Evolutionary conservation across 2,888 invertebrate genomes (phyloP), one percentile per base, ranked within the genome.

Genomic region (Aspidiotus rigidus): DNA sequence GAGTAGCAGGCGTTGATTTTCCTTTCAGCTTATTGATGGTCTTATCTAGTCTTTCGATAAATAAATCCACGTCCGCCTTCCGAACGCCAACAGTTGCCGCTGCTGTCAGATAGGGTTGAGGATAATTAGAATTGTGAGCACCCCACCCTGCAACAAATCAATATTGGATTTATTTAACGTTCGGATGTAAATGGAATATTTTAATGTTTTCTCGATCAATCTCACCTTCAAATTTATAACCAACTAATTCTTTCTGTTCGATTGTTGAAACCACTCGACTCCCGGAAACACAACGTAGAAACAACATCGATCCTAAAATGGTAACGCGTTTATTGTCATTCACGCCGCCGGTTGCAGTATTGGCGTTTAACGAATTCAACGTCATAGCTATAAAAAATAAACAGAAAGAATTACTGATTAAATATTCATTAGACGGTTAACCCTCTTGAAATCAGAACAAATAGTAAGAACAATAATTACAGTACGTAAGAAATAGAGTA

Each of bases 61-160:
- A 89, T 28, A 79, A 77, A 75, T 88, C 86, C n/a, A 89, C 83
- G 74, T 90, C 89, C 5, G 77, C 75, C 73, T 80, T 80, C 60
- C 81, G 82, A 77, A 88, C 82, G 6, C 89, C 89, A 53, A 90
- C 78, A 7, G 85, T 81, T 5, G 88, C 87, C 15, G 89, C 89
- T 63, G 86, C 87, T 6, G 89, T 90, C 72, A 90, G 78, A 76
- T 90, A 90, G 2, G 86, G 82, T 71, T 79, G 78, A 11, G 82
- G 81, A 74, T 83, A 84, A 73, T 79, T 78, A 74, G 81, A 79
- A 73, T 81, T 80, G 77, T 89, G 89, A 10, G 86, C 81, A 62
- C 89, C 88, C 84, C 87, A 90, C 69, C 85, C 87, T 86, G 74
- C n/a, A 42, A 62, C n/a, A 10, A 42, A 62, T 56, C 49, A 49